These are phyloP conservation scores for Lasioglossum malachurum DNA, from an alignment of 2,888 invertebrate species.

Conservation along the genomic window DNA sequence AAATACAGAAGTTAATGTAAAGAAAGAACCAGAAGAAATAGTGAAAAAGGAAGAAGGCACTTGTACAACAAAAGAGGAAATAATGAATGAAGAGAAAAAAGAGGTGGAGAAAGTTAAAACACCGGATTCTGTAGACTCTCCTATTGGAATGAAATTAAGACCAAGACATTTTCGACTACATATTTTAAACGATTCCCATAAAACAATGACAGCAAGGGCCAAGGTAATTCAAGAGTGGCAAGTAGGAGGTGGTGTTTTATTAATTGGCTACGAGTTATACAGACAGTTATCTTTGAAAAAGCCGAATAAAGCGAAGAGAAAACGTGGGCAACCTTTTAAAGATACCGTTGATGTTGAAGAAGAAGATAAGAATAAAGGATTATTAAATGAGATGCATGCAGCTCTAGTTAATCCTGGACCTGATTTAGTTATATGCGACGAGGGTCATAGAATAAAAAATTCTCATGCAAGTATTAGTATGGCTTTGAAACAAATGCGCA, in stretches of 20 bases:
- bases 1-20: slow-evolving; percentile 72
- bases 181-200: slow-evolving; percentile 97
- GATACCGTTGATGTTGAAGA: slow-evolving; percentile 86
- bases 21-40: slow-evolving; percentile 76
- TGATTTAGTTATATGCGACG: slow-evolving; percentile 97
- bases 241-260: slow-evolving; percentile 94
- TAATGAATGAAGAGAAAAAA: slow-evolving; percentile 74
- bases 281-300: slow-evolving; percentile 94
- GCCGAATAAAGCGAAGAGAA: slow-evolving; percentile 88
- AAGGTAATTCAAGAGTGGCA: slow-evolving; percentile 96
- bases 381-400: slow-evolving; percentile 93
- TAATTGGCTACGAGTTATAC: slow-evolving; percentile 99
- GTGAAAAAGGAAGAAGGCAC: slow-evolving; percentile 72
- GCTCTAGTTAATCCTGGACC: slow-evolving; percentile 96
- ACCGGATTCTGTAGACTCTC: slow-evolving; percentile 80
- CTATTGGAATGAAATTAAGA: slow-evolving; percentile 83
- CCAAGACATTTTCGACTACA: slow-evolving; percentile 94
- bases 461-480: slow-evolving; percentile 98
- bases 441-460: slow-evolving; percentile 99
- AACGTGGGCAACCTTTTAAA: slow-evolving; percentile 84
- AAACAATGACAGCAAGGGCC: slow-evolving; percentile 94
- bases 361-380: slow-evolving; percentile 89
- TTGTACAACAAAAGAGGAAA: slow-evolving; percentile 71
- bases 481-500: slow-evolving; percentile 97
- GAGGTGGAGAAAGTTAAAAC: slow-evolving; percentile 77